A percentile compares a stretch with the other conserved stretches of the same genome.
phyloP scores from a whole-genome alignment of 2,113 vertebrate genomes.

The Indicator indicator region DNA sequence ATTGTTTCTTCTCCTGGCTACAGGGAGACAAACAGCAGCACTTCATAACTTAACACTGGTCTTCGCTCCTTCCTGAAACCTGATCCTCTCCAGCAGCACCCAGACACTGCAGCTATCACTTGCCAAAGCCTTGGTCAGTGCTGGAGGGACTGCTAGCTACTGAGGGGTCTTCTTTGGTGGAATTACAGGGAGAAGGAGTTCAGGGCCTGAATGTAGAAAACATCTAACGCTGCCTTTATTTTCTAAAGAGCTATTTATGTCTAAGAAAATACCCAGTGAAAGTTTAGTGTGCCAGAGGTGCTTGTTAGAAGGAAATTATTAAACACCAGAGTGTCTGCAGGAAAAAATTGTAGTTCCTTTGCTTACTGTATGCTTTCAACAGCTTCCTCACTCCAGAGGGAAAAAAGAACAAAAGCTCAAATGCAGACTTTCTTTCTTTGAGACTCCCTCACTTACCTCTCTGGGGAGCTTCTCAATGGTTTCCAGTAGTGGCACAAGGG shows the following conservation, averaged over 20 bases:
- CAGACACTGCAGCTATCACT: background rate
- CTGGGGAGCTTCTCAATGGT: background rate
- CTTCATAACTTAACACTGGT: background rate
- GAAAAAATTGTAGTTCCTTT: background rate
- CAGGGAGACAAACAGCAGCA: background rate
- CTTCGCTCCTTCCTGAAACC: background rate
- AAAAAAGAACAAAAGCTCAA: background rate
- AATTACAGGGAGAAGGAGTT: background rate
- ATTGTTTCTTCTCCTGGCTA: background rate
- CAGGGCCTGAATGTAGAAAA: background rate
- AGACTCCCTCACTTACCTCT: background rate
- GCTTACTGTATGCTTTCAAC: constrained; percentile 4
- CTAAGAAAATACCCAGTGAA: background rate
- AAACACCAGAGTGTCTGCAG: background rate
- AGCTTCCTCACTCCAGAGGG: background rate
- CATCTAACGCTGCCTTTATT: background rate
- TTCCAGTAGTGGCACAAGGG: background rate
- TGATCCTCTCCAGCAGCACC: background rate
- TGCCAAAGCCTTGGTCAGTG: background rate
- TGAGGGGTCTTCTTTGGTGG: background rate
- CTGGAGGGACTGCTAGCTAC: background rate
- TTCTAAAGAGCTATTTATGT: background rate
- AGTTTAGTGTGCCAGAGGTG: background rate
- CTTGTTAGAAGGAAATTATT: background rate
- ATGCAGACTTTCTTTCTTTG: background rate